Conservation (phyloP, 2,888 invertebrate species). For the Coelinius sp. region DNA sequence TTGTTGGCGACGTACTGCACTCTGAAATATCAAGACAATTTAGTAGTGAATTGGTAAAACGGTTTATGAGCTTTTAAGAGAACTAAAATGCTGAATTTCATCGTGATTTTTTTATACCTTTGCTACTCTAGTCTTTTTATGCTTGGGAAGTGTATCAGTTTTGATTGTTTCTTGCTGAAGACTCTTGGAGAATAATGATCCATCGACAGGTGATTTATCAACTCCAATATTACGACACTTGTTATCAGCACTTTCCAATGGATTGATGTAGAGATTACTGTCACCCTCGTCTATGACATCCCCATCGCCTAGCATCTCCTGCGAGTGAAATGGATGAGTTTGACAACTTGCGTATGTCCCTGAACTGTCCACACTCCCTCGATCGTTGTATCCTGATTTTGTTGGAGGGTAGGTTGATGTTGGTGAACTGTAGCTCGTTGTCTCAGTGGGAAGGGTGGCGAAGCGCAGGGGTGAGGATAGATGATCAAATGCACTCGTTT, state of each 20-base stretch:
- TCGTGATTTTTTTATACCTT: too few relatives aligned
- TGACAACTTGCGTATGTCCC: slow-evolving; percentile 97
- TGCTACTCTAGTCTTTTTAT: slow-evolving; percentile 89
- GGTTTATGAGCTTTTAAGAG: neutral
- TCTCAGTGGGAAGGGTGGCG: neutral
- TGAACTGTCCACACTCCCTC: slow-evolving; percentile 79
- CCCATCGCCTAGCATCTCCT: slow-evolving; percentile 71
- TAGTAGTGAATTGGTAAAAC: too few relatives aligned
- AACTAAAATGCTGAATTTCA: slow-evolving; percentile 9
- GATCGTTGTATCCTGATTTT: slow-evolving; percentile 63
- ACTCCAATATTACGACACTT: slow-evolving; percentile 53
- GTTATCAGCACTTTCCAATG: slow-evolving; percentile 75
- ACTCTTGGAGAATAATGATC: slow-evolving; percentile 67
- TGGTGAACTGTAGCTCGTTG: slow-evolving; percentile 44
- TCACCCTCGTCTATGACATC: slow-evolving; percentile 82
- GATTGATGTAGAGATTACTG: slow-evolving; percentile 91
- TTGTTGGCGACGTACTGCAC: slow-evolving; percentile 60
- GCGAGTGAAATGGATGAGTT: slow-evolving; percentile 94
- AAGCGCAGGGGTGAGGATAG: slow-evolving; percentile 44
- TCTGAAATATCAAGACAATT: too few relatives aligned
- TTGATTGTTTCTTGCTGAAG: slow-evolving; percentile 55
- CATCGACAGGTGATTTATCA: slow-evolving; percentile 44
- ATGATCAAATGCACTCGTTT: slow-evolving; percentile 67
- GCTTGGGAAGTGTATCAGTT: slow-evolving; percentile 83
- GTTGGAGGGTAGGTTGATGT: slow-evolving; percentile 42